Evolutionary conservation across 1,140 invertebrate genomes (phyloP), one percentile per base, ranked within the genome.

Genomic region (Stratiolaelaps scimitus): DNA sequence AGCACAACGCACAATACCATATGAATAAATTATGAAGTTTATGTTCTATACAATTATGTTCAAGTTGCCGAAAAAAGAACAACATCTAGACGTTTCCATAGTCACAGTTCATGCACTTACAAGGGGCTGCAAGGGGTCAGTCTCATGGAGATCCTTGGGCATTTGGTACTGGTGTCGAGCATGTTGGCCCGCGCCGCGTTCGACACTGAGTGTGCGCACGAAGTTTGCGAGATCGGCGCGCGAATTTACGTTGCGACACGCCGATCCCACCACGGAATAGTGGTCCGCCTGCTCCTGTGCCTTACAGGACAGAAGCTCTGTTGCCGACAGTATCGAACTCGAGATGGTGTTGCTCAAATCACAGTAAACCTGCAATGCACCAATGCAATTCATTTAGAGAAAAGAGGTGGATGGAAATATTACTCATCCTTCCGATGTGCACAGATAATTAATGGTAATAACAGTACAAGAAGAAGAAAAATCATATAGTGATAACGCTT

Each of bases 341-440:
- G 86, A 83, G 68, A 91, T 79, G 64, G 85, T 86, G 70, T 81
- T 80, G 75, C 85, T 88, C 29, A 89, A 81, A 73, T 91, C 87
- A 43, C 82, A 81, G 76, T 90, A 86, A 69, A 90, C 87, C 46
- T 71, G 34, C 34, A 40, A 40, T 40, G 34, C 34, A 40, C 4
- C 10, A 40, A 40, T 4, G 34, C 34, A 40, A 4, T 10, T n/a
- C n/a, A n/a, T n/a, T n/a, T n/a, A n/a, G n/a, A n/a, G 10, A 40
- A 40, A 40, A 4, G 34, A 6, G 10, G 34, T 6, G 34, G 5
- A 10, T 40, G 10, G 10, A 40, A 40, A 40, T 40, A 40, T 40
- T 40, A 40, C 34, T 40, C 4, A 4, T 40, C 4, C 10, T 40
- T 40, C 10, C 34, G 34, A 10, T 40, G 34, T 40, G 10, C 34